Percentiles rank a stretch among this genome's conserved stretches.
Conservation (phyloP, 2,797 vertebrate genomes). For the Uromys caudimaculatus region DNA sequence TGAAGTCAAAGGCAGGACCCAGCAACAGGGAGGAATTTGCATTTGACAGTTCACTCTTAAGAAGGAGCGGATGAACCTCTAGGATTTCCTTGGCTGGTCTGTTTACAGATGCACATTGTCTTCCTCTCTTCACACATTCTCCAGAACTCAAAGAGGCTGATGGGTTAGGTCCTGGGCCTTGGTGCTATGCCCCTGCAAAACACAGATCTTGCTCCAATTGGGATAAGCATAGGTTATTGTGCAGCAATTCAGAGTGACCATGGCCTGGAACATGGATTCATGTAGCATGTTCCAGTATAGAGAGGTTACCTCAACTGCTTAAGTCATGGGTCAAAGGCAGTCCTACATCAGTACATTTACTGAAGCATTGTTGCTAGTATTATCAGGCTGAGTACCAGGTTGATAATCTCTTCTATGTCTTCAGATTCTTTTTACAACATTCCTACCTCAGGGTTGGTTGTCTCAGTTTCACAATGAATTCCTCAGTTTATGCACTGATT, state of each 20-base stretch:
- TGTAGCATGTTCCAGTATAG: not conserved
- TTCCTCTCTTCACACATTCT: not conserved
- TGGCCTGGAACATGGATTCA: not conserved
- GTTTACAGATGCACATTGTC: not conserved
- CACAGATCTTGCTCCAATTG: not conserved
- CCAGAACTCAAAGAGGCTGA: fast-evolving
- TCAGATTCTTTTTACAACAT: too few relatives aligned
- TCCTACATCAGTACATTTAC: too few relatives aligned
- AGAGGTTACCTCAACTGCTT: not conserved
- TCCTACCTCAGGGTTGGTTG: too few relatives aligned
- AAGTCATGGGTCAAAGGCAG: not conserved
- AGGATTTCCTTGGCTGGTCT: not conserved
- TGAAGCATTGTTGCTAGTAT: too few relatives aligned
- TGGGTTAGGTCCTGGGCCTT: not conserved
- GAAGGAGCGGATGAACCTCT: not conserved
- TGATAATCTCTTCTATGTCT: too few relatives aligned
- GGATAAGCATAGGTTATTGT: not conserved
- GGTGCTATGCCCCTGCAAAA: not conserved
- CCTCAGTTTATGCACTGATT: too few relatives aligned
- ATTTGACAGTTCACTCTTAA: not conserved
- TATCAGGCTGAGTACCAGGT: too few relatives aligned
- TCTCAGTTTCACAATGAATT: too few relatives aligned
- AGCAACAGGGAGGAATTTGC: not conserved
- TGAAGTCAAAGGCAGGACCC: not conserved
- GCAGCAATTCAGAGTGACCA: not conserved